Percentiles rank a stretch among this genome's conserved stretches.
Evolutionary conservation across 2,888 invertebrate species (phyloP).

Genomic region (Colostygia pectinataria): DNA sequence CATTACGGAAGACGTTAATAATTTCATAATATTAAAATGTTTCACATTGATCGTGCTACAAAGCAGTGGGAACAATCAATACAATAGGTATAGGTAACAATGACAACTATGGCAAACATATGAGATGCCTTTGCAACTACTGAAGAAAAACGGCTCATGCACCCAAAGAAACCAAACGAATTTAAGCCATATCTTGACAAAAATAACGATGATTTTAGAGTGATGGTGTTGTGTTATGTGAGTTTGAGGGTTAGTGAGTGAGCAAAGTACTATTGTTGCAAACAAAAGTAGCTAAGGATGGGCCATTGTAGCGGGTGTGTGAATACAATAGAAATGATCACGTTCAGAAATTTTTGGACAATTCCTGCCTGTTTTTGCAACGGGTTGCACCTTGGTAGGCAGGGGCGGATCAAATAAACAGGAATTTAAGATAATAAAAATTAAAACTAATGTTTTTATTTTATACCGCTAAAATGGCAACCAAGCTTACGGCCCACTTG

Average conservation of each 20-base stretch:
- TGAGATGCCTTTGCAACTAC: slow-evolving; percentile 55
- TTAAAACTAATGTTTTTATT: not conserved
- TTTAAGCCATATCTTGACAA: not conserved
- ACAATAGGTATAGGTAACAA: slow-evolving; percentile 81
- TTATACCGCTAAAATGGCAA: no score
- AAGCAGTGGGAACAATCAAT: slow-evolving; percentile 66
- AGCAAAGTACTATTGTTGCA: slow-evolving; percentile 74
- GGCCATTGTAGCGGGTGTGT: slow-evolving; percentile 80
- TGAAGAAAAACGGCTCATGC: slow-evolving; percentile 39
- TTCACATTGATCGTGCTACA: slow-evolving; percentile 77
- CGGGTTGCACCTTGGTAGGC: slow-evolving; percentile 77
- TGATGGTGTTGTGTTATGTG: slow-evolving; percentile 9
- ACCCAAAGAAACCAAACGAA: slow-evolving; percentile 12
- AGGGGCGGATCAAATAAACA: no score
- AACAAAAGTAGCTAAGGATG: slow-evolving; percentile 81
- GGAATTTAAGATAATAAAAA: slow-evolving; percentile 33
- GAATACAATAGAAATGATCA: slow-evolving; percentile 71
- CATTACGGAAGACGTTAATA: slow-evolving; percentile 79
- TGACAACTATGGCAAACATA: slow-evolving; percentile 80
- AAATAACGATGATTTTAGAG: slow-evolving; percentile 31
- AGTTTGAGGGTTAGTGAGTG: slow-evolving; percentile 56
- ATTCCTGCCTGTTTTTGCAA: slow-evolving; percentile 78
- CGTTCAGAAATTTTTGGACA: slow-evolving; percentile 80
- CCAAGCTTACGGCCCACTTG: no score
- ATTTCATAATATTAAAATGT: slow-evolving; percentile 83